phyloP scores from a whole-genome alignment of 2,888 invertebrate genomes.

The Neocrepidodera transversa region DNA sequence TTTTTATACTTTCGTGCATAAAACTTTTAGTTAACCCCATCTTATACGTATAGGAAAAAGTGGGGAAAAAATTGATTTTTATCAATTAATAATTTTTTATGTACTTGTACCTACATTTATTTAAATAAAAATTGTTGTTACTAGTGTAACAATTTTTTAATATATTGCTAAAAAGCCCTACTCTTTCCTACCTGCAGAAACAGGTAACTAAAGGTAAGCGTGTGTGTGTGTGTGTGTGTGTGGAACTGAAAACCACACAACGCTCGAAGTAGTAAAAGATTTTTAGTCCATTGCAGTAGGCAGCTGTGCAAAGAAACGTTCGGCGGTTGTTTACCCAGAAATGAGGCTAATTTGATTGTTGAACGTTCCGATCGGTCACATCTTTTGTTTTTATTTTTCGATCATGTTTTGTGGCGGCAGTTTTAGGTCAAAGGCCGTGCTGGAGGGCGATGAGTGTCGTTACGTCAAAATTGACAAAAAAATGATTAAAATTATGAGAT shows the following conservation, averaged over 20 bases:
- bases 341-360: constrained; percentile 28
- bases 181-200: constrained; percentile 20
- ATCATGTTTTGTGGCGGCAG: constrained; percentile 57
- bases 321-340: constrained; percentile 20
- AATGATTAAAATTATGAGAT: constrained; percentile 51
- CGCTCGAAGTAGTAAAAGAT: constrained; percentile 31
- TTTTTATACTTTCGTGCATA: constrained; percentile 2
- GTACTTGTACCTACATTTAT: no score
- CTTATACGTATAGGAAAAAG: constrained; percentile 4
- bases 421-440: constrained; percentile 54
- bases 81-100: no score
- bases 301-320: constrained; percentile 33
- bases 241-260: constrained; percentile 7
- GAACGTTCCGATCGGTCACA: constrained; percentile 7
- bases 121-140: no score
- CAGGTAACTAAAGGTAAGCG: constrained; percentile 35
- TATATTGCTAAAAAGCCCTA: not conserved
- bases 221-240: constrained; percentile 9
- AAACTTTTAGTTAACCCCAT: not conserved
- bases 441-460: constrained; percentile 54
- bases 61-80: not conserved
- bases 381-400: constrained; percentile 5
- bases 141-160: no score
- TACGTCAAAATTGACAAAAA: constrained; percentile 53
- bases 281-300: constrained; percentile 33